phyloP scores from a whole-genome alignment of 2,113 vertebrate species.

The Datnioides undecimradiatus region DNA sequence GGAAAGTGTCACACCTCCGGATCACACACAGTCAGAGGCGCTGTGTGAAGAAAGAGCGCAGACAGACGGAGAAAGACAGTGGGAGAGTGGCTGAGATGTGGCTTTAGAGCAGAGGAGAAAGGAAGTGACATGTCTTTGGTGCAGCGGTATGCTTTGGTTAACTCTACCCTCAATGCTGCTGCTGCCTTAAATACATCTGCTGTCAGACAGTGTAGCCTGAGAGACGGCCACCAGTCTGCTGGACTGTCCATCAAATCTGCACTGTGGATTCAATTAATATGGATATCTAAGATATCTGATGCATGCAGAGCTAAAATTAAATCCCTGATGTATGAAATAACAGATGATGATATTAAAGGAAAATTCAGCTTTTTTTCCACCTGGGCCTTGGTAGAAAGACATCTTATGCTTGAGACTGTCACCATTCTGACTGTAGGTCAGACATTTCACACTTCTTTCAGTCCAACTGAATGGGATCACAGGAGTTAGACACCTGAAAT shows the following conservation, averaged over 20 bases:
- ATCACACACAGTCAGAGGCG: slow-evolving; percentile 63
- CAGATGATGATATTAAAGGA: not conserved
- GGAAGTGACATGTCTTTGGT: slow-evolving; percentile 59
- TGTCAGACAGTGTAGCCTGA: slow-evolving; percentile 19
- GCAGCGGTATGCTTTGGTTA: slow-evolving; percentile 46
- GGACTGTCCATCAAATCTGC: slow-evolving; percentile 10
- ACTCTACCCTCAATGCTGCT: slow-evolving; percentile 41
- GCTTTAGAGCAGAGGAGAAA: slow-evolving; percentile 36
- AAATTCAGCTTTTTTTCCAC: not conserved
- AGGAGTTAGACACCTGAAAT: too few relatives aligned
- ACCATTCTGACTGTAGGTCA: not conserved
- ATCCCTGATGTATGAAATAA: not conserved
- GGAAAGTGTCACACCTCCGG: slow-evolving; percentile 76
- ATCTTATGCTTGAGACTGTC: too few relatives aligned
- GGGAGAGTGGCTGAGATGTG: slow-evolving; percentile 25
- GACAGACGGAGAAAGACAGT: slow-evolving; percentile 40
- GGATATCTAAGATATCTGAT: not conserved
- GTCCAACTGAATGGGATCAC: too few relatives aligned
- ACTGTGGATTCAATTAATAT: not conserved
- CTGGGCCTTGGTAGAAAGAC: too few relatives aligned
- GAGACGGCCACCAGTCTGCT: not conserved
- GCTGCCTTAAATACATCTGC: slow-evolving; percentile 10
- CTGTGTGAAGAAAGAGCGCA: slow-evolving; percentile 38
- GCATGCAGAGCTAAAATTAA: not conserved
- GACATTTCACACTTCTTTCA: too few relatives aligned